Conservation (phyloP, 35 echinoderm and acorn worm genomes). For the Apostichopus californicus region DNA sequence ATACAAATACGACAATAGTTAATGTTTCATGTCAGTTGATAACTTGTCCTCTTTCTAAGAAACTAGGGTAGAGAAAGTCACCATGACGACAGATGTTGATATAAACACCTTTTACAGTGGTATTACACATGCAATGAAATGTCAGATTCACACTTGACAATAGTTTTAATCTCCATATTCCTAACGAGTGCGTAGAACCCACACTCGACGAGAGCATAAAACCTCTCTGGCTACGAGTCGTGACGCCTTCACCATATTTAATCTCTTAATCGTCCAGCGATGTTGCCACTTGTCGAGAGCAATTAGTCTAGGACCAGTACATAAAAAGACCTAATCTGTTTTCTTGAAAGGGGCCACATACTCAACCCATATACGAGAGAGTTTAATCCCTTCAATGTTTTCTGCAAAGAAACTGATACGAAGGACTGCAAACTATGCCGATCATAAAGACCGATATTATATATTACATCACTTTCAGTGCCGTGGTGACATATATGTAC, state of each 20-base stretch:
- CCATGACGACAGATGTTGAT: not conserved
- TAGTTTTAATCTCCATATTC: not conserved
- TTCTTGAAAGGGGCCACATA: not conserved
- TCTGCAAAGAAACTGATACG: too few relatives aligned
- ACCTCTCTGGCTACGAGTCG: not conserved
- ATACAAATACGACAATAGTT: too few relatives aligned
- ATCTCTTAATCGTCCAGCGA: not conserved
- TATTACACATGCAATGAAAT: not conserved
- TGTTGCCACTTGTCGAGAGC: not conserved
- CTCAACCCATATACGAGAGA: too few relatives aligned
- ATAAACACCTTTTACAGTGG: not conserved
- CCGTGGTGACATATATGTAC: too few relatives aligned
- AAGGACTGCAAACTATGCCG: too few relatives aligned
- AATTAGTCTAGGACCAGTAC: not conserved
- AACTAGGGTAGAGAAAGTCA: not conserved
- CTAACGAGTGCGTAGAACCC: not conserved
- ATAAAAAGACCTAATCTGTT: not conserved
- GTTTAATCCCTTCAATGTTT: too few relatives aligned
- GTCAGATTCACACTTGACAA: not conserved
- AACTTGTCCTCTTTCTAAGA: too few relatives aligned
- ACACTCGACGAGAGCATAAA: not conserved
- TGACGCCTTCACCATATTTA: not conserved
- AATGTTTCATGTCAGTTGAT: too few relatives aligned
- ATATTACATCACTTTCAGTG: too few relatives aligned
- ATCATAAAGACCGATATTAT: too few relatives aligned